Percentiles rank a stretch among this genome's conserved stretches.
These are phyloP conservation scores for Podabrus alpinus DNA, from an alignment of 2,888 invertebrate genomes.

Conservation along the genomic window DNA sequence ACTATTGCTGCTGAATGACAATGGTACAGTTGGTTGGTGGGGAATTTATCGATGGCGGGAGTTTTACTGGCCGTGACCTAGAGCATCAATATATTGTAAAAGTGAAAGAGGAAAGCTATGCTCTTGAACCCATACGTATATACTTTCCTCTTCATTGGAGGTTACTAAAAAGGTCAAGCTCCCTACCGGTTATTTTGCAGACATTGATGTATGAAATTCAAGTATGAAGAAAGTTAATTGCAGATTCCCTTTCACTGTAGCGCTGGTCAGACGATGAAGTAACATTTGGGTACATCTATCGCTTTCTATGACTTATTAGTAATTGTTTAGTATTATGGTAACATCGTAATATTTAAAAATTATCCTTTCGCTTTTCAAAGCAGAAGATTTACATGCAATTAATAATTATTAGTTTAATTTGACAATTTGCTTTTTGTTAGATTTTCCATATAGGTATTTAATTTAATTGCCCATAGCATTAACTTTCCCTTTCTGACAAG, in stretches of 20 bases:
- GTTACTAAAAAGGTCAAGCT: slow-evolving; percentile 9
- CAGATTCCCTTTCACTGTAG: slow-evolving; percentile 35
- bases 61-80: slow-evolving; percentile 37
- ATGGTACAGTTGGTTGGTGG: slow-evolving; percentile 25
- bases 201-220: slow-evolving; percentile 25
- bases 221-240: slow-evolving; percentile 34
- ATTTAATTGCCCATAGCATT: neutral
- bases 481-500: neutral
- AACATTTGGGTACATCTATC: slow-evolving; percentile 33
- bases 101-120: slow-evolving; percentile 35
- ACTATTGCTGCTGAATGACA: slow-evolving; percentile 20
- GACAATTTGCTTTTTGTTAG: neutral
- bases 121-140: slow-evolving; percentile 25
- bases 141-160: slow-evolving; percentile 29
- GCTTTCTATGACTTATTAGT: slow-evolving; percentile 20
- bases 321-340: neutral
- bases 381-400: neutral
- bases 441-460: neutral
- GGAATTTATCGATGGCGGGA: slow-evolving; percentile 31
- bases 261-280: slow-evolving; percentile 27
- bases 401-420: neutral
- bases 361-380: neutral
- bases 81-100: slow-evolving; percentile 23
- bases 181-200: neutral
- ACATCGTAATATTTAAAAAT: neutral